Evolutionary conservation across 2,797 vertebrate genomes (phyloP).

Genomic region (Poeciliopsis presidionis): DNA sequence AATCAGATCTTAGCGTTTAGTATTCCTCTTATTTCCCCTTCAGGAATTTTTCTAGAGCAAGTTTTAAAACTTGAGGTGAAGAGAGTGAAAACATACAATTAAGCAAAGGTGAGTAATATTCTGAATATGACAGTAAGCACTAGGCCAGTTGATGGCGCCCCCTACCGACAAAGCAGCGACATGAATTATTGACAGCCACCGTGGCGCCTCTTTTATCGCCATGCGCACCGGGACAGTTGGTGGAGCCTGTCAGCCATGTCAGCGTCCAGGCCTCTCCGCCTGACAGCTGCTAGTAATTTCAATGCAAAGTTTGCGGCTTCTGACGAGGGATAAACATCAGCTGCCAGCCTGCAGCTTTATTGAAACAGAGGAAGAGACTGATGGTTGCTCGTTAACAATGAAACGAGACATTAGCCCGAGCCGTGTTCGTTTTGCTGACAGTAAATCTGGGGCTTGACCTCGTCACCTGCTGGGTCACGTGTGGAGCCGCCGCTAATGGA

Average conservation of each 20-base stretch:
- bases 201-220: constrained; percentile 18
- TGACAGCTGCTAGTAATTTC: constrained; percentile 45
- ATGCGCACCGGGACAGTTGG: constrained; percentile 39
- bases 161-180: constrained; percentile 38
- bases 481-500: constrained; percentile 58
- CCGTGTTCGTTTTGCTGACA: constrained; percentile 8
- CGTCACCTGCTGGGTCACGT: constrained; percentile 52
- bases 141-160: constrained; percentile 23
- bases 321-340: constrained; percentile 57
- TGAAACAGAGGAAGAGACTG: constrained; percentile 39
- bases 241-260: constrained; percentile 25
- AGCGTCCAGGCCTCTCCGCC: constrained; percentile 21
- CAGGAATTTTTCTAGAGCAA: background rate
- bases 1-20: background rate
- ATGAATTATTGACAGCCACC: constrained; percentile 34
- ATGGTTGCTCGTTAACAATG: constrained; percentile 45
- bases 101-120: background rate
- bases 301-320: constrained; percentile 45
- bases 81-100: background rate
- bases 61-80: background rate
- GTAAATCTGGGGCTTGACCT: constrained; percentile 59
- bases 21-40: background rate
- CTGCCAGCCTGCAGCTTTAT: constrained; percentile 20
- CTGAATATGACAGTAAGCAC: constrained; percentile 44
- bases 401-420: constrained; percentile 45